Evolutionary conservation across 2,797 vertebrate genomes (phyloP).

Genomic region (Micromesistius poutassou): DNA sequence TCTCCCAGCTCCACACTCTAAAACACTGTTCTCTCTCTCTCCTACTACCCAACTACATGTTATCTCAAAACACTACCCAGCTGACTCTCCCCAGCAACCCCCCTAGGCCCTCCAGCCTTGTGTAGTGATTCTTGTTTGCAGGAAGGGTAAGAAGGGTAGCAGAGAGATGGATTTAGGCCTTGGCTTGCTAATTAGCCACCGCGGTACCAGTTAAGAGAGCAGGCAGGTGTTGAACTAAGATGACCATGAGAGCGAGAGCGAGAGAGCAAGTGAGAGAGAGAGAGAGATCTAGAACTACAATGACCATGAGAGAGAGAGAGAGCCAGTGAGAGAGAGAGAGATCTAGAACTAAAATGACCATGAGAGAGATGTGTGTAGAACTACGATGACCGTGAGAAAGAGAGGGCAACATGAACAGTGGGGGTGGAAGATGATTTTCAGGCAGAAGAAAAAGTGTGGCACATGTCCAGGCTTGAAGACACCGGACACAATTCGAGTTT

Average conservation of each 20-base stretch:
- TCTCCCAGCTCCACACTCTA: slow-evolving; percentile 5
- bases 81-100: slow-evolving; percentile 76
- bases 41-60: slow-evolving; percentile 77
- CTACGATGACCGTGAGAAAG: too few species aligned
- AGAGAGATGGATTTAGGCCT: slow-evolving; percentile 77
- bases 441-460: too few species aligned
- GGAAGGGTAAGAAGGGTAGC: slow-evolving; percentile 13
- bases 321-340: too few species aligned
- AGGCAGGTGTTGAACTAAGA: slow-evolving; percentile 27
- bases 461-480: too few species aligned
- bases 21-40: neutral
- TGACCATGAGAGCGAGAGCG: slow-evolving; percentile 60
- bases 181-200: slow-evolving; percentile 87
- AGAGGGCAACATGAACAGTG: too few species aligned
- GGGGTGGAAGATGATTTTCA: too few species aligned
- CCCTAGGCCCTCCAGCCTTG: slow-evolving; percentile 77
- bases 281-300: neutral
- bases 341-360: too few species aligned
- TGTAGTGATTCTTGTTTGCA: slow-evolving; percentile 83
- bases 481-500: neutral
- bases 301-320: too few species aligned
- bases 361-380: too few species aligned
- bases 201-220: slow-evolving; percentile 72
- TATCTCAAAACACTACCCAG: slow-evolving; percentile 91
- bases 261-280: neutral